Evolutionary conservation across 2,113 vertebrate species (phyloP).

Genomic region (Ophiodon elongatus): DNA sequence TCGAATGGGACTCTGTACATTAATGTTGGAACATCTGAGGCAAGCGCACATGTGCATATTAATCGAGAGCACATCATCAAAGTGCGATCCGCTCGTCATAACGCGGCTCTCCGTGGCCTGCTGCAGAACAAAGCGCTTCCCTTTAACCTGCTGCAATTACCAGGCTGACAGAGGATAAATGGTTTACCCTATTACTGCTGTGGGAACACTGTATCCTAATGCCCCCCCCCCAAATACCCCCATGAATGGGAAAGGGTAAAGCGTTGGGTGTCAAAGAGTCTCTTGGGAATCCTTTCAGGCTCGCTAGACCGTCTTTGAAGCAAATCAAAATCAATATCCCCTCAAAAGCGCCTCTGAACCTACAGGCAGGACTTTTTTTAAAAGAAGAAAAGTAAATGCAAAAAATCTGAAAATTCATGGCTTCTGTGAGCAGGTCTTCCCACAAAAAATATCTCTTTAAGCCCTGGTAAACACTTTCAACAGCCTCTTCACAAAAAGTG

Average conservation of each 20-base stretch:
- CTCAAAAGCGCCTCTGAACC: constrained; percentile 21
- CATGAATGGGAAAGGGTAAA: constrained; percentile 46
- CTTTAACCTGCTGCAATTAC: constrained; percentile 60
- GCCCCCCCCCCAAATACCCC: not conserved
- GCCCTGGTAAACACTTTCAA: constrained; percentile 52
- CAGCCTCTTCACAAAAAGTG: constrained; percentile 37
- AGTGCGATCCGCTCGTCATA: constrained; percentile 5
- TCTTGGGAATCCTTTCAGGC: constrained; percentile 48
- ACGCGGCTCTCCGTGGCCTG: not conserved
- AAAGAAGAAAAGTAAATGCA: not conserved
- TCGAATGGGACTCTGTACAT: not conserved
- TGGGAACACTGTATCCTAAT: constrained; percentile 51
- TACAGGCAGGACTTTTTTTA: constrained; percentile 18
- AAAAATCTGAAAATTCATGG: constrained; percentile 6
- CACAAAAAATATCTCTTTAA: constrained; percentile 29
- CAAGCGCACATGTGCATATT: not conserved
- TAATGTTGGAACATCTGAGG: constrained; percentile 12
- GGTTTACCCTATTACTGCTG: constrained; percentile 33
- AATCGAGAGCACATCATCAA: constrained; percentile 10
- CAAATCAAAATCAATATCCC: constrained; percentile 51
- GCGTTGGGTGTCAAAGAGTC: constrained; percentile 46
- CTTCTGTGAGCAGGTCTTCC: constrained; percentile 5
- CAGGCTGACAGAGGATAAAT: constrained; percentile 53
- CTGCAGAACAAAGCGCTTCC: constrained; percentile 12
- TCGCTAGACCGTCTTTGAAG: constrained; percentile 47